A percentile compares a stretch with the other conserved stretches of the same genome.
phyloP scores from a whole-genome alignment of 2,113 vertebrate species.

The Pseudopipra pipra region DNA sequence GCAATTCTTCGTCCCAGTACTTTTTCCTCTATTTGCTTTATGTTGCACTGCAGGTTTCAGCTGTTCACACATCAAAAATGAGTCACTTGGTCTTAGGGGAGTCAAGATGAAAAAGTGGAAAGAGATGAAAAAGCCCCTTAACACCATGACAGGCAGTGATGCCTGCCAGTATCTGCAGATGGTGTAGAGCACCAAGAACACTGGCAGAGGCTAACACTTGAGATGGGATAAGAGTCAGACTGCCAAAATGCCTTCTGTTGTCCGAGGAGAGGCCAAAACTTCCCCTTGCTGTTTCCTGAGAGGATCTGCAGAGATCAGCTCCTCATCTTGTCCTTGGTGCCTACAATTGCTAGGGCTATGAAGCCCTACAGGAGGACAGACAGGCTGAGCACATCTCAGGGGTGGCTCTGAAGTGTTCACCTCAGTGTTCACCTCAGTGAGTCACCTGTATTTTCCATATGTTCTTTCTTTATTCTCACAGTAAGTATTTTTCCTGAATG shows the following conservation, averaged over 20 bases:
- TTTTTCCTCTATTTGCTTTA: not conserved
- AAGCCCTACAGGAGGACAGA: not conserved
- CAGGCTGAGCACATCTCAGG: accelerated
- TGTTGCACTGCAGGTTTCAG: not conserved
- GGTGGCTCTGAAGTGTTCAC: not conserved
- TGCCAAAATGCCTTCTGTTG: not conserved
- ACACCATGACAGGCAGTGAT: accelerated
- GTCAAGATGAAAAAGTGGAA: not conserved
- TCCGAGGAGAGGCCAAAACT: not conserved
- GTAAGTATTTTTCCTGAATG: not conserved
- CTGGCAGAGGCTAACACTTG: accelerated
- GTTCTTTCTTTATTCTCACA: not conserved
- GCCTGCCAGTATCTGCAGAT: not conserved
- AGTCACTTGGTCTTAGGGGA: not conserved
- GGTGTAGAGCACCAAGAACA: not conserved
- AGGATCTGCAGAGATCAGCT: not conserved
- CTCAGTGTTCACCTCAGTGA: not conserved
- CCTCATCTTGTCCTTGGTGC: not conserved
- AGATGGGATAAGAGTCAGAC: not conserved
- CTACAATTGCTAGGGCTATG: accelerated
- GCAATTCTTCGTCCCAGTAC: not conserved
- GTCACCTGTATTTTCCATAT: not conserved
- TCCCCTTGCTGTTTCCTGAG: not conserved
- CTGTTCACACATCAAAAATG: not conserved
- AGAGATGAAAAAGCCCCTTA: not conserved